These are phyloP conservation scores for Xylota sylvarum DNA, from an alignment of 2,888 invertebrate species.

Conservation along the genomic window DNA sequence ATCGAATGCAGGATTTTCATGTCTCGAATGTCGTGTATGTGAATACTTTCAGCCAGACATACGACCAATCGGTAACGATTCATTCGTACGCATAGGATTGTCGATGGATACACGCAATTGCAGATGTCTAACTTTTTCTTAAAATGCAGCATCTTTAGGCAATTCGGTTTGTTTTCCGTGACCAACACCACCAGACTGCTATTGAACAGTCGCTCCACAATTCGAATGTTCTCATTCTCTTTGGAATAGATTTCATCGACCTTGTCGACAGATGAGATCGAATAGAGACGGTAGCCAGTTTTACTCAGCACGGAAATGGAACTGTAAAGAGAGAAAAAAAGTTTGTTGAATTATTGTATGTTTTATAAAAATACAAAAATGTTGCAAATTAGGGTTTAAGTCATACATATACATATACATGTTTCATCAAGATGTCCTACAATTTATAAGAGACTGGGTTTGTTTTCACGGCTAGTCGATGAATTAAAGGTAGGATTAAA, in stretches of 20 bases:
- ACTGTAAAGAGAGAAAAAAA: constrained; percentile 78
- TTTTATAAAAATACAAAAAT: no score
- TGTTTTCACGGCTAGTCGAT: no score
- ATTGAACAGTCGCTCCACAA: constrained; percentile 84
- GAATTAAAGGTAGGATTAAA: no score
- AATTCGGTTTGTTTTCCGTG: constrained; percentile 83
- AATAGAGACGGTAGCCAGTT: constrained; percentile 83
- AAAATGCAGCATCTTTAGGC: constrained; percentile 84
- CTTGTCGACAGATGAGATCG: constrained; percentile 82
- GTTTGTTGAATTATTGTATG: background rate
- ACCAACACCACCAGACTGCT: constrained; percentile 84
- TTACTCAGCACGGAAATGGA: constrained; percentile 83
- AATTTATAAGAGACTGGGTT: no score
- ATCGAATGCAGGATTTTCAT: constrained; percentile 84
- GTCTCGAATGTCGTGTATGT: constrained; percentile 84
- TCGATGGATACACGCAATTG: constrained; percentile 84
- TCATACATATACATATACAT: no score
- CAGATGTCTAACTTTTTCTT: constrained; percentile 85
- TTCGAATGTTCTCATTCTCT: constrained; percentile 83
- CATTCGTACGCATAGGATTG: constrained; percentile 84
- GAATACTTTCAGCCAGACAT: constrained; percentile 83
- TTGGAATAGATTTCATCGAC: constrained; percentile 84
- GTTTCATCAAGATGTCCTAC: no score
- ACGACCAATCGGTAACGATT: constrained; percentile 84
- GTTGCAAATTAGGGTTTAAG: no score